phyloP scores from a whole-genome alignment of 2,113 vertebrate species.

The Crotalus viridis region DNA sequence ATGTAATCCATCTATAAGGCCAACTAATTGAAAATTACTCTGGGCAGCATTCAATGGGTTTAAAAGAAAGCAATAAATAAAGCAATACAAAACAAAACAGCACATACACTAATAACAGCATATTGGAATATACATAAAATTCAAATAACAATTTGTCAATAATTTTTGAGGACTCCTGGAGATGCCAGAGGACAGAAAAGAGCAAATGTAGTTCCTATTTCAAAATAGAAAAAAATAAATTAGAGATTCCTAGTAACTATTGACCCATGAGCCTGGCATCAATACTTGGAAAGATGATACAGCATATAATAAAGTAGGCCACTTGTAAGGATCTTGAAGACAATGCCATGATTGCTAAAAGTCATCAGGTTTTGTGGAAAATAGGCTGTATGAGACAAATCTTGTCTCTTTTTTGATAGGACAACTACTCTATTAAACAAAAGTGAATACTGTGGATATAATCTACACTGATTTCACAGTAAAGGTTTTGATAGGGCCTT shows the following conservation, averaged over 20 bases:
- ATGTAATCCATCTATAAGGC: not conserved
- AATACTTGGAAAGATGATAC: not conserved
- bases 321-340: not conserved
- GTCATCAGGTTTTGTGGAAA: not conserved
- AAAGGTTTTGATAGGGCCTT: not conserved
- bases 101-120: not conserved
- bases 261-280: not conserved
- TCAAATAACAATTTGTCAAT: not conserved
- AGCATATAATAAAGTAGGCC: not conserved
- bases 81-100: not conserved
- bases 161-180: not conserved
- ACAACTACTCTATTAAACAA: not conserved
- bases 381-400: not conserved
- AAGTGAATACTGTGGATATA: not conserved
- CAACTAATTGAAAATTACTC: not conserved
- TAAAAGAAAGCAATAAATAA: not conserved
- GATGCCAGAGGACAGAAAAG: not conserved
- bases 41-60: not conserved
- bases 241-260: not conserved
- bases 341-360: not conserved
- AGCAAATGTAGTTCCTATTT: not conserved
- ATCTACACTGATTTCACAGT: not conserved
- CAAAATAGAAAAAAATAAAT: not conserved
- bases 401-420: not conserved
- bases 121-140: not conserved